Percentiles rank a stretch among this genome's conserved stretches.
Evolutionary conservation across 2,113 vertebrate species (phyloP).

Genomic region (Rhinichthys klamathensis): DNA sequence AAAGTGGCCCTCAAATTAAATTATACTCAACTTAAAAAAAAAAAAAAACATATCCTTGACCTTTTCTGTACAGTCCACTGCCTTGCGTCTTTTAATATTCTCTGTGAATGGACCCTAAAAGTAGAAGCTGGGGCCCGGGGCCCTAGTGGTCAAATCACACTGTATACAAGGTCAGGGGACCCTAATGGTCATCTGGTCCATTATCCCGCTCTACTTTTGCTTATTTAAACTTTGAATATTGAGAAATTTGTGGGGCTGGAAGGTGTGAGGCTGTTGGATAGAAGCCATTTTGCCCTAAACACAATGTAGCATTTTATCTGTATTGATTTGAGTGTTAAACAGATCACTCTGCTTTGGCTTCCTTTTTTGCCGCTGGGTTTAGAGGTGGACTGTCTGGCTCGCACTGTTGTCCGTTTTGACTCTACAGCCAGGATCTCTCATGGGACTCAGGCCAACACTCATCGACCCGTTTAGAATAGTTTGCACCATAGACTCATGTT

Average conservation of each 20-base stretch:
- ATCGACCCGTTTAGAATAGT: constrained; percentile 46
- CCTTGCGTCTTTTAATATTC: background rate
- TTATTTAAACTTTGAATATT: background rate
- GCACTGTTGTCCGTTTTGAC: background rate
- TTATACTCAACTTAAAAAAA: too few species aligned
- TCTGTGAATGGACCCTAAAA: background rate
- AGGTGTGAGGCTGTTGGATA: background rate
- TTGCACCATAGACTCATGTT: constrained; percentile 21
- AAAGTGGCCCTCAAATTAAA: background rate
- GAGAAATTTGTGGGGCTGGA: background rate
- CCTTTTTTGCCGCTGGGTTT: background rate
- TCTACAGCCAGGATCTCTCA: constrained; percentile 24
- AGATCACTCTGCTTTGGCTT: constrained; percentile 5
- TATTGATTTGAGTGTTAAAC: constrained; percentile 29
- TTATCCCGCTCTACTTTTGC: background rate
- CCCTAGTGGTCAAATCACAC: background rate
- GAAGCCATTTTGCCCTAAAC: background rate
- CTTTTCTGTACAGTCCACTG: too few species aligned
- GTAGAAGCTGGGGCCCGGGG: background rate
- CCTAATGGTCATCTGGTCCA: background rate
- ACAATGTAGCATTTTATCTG: constrained; percentile 24
- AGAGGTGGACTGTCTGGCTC: constrained; percentile 8
- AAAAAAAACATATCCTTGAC: too few species aligned
- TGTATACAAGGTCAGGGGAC: background rate
- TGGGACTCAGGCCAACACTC: constrained; percentile 32